These are phyloP conservation scores for Heptascelio sp. DNA, from an alignment of 2,888 invertebrate genomes.

Conservation along the genomic window DNA sequence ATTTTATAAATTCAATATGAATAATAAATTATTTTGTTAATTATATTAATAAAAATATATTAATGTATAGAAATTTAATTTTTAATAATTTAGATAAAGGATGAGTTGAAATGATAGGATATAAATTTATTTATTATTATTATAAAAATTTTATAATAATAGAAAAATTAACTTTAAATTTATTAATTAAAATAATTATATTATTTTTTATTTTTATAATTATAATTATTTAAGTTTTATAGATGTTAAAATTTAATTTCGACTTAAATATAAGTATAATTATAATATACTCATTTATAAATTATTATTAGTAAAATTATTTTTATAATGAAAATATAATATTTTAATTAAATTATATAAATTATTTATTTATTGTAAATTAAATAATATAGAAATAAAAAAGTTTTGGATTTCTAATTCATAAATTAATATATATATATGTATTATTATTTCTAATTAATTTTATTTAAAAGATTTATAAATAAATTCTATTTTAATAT, in stretches of 20 bases:
- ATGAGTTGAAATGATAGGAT: constrained; percentile 4
- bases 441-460: too few species aligned
- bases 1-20: constrained; percentile 36
- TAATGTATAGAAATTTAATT: constrained; percentile 1
- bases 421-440: too few species aligned
- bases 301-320: constrained; percentile 33
- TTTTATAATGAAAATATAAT: constrained; percentile 65
- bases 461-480: constrained; percentile 84
- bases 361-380: too few species aligned
- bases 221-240: constrained; percentile 82
- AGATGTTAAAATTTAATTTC: constrained; percentile 69
- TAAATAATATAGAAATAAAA: too few species aligned
- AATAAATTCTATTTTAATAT: constrained; percentile 33
- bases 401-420: constrained; percentile 86
- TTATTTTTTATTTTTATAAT: constrained; percentile 74
- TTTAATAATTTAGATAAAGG: constrained; percentile 41
- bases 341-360: constrained; percentile 64
- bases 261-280: constrained; percentile 73
- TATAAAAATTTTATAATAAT: constrained; percentile 3
- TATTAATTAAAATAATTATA: constrained; percentile 23
- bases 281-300: constrained; percentile 27
- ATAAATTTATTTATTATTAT: neutral
- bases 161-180: constrained; percentile 76
- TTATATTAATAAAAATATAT: constrained; percentile 28
- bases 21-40: constrained; percentile 51